A percentile compares a stretch with the other conserved stretches of the same genome.
phyloP scores from a whole-genome alignment of 2,113 vertebrate genomes.

The Danionella cerebrum region DNA sequence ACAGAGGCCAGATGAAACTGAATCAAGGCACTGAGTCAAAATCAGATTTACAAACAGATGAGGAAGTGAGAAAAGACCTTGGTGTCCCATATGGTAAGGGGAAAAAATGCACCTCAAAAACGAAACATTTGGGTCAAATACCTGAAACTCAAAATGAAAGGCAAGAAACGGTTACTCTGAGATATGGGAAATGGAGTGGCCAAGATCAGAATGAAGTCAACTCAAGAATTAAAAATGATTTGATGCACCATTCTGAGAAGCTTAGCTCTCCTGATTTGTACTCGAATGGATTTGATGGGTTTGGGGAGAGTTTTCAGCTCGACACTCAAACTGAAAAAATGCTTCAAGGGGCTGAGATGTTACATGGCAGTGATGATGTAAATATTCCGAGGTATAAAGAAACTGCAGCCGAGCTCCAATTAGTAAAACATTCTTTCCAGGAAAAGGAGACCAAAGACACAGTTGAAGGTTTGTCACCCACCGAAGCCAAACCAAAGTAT shows the following conservation, averaged over 20 bases:
- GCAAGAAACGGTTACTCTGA: neutral
- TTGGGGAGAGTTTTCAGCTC: constrained; percentile 85
- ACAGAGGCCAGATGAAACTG: neutral
- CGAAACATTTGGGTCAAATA: constrained; percentile 17
- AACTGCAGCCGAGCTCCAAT: neutral
- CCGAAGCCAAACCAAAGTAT: constrained; percentile 41
- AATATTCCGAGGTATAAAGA: neutral
- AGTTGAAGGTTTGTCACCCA: neutral
- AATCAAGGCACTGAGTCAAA: neutral
- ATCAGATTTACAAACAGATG: neutral
- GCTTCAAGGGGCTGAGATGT: constrained; percentile 58
- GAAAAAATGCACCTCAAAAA: constrained; percentile 11
- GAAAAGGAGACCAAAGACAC: neutral
- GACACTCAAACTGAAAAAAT: constrained; percentile 88
- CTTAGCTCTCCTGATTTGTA: constrained; percentile 62
- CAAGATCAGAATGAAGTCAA: neutral
- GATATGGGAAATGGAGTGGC: neutral
- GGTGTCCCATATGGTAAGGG: neutral
- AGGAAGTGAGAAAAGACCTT: neutral
- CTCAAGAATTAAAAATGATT: neutral
- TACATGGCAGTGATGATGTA: neutral
- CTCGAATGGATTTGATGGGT: constrained; percentile 54
- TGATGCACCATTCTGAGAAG: constrained; percentile 27
- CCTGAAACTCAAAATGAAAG: constrained; percentile 5
- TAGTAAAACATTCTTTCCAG: neutral